A percentile compares a stretch with the other conserved stretches of the same genome.
Evolutionary conservation across 2,797 vertebrate species (phyloP).

Genomic region (Propithecus perrieri): DNA sequence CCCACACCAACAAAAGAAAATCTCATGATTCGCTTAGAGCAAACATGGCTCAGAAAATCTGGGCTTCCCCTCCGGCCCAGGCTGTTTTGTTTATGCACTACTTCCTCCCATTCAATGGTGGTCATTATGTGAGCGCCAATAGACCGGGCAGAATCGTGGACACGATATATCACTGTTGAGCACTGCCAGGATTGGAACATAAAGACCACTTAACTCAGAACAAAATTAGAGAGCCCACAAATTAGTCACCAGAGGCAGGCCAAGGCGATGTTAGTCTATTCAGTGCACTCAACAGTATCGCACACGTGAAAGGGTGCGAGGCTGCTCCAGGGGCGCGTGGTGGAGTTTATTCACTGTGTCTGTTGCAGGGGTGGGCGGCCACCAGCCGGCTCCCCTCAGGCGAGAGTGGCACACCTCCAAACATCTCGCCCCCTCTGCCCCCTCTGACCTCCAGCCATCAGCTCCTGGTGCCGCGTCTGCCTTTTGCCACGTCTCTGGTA

Average conservation of each 20-base stretch:
- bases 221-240: conserved; percentile 70
- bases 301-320: conserved; percentile 39
- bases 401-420: not conserved
- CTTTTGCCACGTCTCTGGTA: not conserved
- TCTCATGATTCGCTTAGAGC: not conserved
- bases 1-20: conserved; percentile 44
- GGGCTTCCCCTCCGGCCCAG: not conserved
- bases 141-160: not conserved
- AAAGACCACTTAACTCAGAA: conserved; percentile 75
- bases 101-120: conserved; percentile 63
- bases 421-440: not conserved
- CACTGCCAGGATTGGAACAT: conserved; percentile 59
- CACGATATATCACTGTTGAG: conserved; percentile 60
- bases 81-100: conserved; percentile 40
- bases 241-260: conserved; percentile 64
- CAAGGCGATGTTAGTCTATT: conserved; percentile 33
- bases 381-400: not conserved
- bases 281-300: conserved; percentile 27
- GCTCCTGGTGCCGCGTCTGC: not conserved
- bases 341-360: not conserved
- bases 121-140: conserved; percentile 47
- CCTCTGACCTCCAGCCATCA: not conserved
- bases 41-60: not conserved
- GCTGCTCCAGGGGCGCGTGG: not conserved
- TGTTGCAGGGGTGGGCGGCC: not conserved